These are phyloP conservation scores for Merodon equestris DNA, from an alignment of 2,888 invertebrate genomes.

Conservation along the genomic window DNA sequence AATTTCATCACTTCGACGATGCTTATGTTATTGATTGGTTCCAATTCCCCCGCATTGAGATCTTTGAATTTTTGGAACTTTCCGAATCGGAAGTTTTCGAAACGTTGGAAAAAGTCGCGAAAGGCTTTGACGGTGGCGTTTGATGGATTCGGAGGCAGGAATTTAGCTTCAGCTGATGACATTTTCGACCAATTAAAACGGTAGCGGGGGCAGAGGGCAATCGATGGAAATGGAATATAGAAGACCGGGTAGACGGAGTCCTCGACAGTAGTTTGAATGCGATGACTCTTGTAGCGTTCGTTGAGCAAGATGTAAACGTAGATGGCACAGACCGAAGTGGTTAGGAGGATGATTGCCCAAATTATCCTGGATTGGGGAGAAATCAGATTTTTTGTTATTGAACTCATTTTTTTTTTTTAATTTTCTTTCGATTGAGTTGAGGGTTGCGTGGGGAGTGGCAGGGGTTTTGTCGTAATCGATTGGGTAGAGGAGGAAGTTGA, in stretches of 20 bases:
- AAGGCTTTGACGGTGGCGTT: constrained; percentile 70
- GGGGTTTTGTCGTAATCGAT: constrained; percentile 13
- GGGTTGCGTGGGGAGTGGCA: not conserved
- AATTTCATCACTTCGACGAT: constrained; percentile 71
- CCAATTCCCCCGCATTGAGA: constrained; percentile 59
- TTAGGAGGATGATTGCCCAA: constrained; percentile 73
- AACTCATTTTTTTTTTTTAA: not conserved
- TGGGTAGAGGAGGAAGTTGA: too few species aligned
- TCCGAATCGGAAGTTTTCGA: constrained; percentile 70
- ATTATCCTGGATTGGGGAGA: constrained; percentile 70
- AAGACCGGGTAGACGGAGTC: constrained; percentile 74
- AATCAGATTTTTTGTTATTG: not conserved
- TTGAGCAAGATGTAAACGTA: constrained; percentile 73
- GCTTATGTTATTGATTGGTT: constrained; percentile 72
- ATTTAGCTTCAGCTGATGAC: constrained; percentile 71
- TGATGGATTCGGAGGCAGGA: constrained; percentile 72
- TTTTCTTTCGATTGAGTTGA: constrained; percentile 30
- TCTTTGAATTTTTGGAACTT: constrained; percentile 70
- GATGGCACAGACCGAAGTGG: constrained; percentile 71
- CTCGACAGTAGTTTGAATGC: constrained; percentile 75
- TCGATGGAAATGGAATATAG: constrained; percentile 74
- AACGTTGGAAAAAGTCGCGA: constrained; percentile 71
- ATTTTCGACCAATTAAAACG: constrained; percentile 74
- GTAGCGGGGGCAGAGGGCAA: constrained; percentile 75
- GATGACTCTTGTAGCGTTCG: constrained; percentile 71